Evolutionary conservation across 2,797 vertebrate species (phyloP).

Genomic region (Alauda arvensis): DNA sequence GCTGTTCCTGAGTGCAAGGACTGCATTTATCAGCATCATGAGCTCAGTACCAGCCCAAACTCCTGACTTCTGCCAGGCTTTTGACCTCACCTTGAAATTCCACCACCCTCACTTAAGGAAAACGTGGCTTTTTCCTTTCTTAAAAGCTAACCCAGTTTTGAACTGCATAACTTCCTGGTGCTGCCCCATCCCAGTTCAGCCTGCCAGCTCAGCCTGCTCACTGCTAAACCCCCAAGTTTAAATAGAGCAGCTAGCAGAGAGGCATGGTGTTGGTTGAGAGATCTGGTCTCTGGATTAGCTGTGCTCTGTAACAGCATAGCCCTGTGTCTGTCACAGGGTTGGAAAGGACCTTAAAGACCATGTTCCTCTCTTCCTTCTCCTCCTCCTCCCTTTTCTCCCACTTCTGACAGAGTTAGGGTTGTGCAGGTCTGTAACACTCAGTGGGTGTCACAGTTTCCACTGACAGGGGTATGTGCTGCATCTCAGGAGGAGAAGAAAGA

Average conservation of each 20-base stretch:
- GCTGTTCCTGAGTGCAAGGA: neutral
- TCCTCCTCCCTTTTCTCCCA: neutral
- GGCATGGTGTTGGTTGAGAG: neutral
- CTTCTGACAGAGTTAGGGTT: neutral
- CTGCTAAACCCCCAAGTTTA: neutral
- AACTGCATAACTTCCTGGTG: neutral
- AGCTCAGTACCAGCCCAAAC: neutral
- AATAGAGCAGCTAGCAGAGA: neutral
- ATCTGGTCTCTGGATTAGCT: neutral
- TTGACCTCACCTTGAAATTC: neutral
- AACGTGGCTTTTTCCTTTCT: neutral
- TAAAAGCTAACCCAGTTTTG: neutral
- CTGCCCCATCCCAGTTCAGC: accelerated
- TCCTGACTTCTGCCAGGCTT: neutral
- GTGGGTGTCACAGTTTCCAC: neutral
- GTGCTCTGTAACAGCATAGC: neutral
- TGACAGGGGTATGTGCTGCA: neutral
- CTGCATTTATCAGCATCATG: neutral
- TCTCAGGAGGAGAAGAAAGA: neutral
- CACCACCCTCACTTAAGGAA: neutral
- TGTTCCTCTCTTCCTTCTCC: neutral
- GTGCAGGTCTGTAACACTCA: neutral
- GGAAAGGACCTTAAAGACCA: neutral
- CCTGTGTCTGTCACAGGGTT: neutral
- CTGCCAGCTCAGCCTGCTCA: neutral